These are phyloP conservation scores for Thinocorus orbignyianus DNA, from an alignment of 2,113 vertebrate species.

Conservation along the genomic window DNA sequence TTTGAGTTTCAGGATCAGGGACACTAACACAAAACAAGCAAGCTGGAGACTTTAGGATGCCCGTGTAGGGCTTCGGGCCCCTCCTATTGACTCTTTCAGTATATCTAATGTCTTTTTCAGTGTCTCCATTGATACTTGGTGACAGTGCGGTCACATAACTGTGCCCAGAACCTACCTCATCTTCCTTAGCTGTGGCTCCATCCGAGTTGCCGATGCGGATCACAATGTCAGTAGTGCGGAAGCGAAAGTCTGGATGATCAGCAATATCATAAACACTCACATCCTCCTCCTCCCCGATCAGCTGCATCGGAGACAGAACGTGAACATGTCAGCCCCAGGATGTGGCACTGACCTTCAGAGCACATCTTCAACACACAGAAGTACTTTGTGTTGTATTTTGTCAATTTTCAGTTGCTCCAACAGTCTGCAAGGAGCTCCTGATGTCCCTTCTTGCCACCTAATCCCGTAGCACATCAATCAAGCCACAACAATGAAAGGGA, in stretches of 20 bases:
- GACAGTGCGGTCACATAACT: accelerated
- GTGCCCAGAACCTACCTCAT: constrained; percentile 61
- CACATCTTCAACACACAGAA: background rate
- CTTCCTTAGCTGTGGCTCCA: constrained; percentile 64
- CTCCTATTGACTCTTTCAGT: background rate
- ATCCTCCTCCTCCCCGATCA: constrained; percentile 91
- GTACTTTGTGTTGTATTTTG: background rate
- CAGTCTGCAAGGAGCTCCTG: background rate
- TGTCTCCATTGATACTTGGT: background rate
- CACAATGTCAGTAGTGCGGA: constrained; percentile 94
- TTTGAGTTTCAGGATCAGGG: background rate
- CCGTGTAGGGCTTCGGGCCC: accelerated
- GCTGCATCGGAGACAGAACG: constrained; percentile 54
- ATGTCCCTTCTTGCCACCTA: background rate
- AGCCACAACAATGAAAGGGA: background rate
- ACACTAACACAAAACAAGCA: background rate
- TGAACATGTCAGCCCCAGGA: background rate
- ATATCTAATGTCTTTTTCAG: too few relatives aligned
- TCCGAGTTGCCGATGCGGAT: constrained; percentile 95
- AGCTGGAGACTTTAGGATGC: background rate
- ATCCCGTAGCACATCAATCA: background rate
- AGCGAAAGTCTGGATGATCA: constrained; percentile 96
- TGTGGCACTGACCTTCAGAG: background rate
- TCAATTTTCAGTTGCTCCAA: background rate
- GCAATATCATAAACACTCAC: constrained; percentile 98